Conservation (phyloP, 2,797 vertebrate species). For the Odontamblyopus lacepedii region DNA sequence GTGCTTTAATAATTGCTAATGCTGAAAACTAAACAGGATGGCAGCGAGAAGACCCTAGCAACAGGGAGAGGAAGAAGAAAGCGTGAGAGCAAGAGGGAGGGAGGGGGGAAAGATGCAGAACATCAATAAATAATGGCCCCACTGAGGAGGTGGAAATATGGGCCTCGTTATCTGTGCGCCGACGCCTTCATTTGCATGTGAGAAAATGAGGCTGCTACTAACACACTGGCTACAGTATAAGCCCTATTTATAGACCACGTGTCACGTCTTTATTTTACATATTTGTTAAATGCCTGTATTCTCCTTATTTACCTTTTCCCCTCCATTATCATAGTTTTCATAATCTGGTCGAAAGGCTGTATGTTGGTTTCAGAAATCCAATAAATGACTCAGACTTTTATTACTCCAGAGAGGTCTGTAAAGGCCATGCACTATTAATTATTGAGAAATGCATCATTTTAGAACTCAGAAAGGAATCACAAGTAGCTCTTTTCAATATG, state of each 20-base stretch:
- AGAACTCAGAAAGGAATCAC: background rate
- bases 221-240: slow-evolving; percentile 56
- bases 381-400: slow-evolving; percentile 24
- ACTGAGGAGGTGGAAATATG: slow-evolving; percentile 83
- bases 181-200: slow-evolving; percentile 83
- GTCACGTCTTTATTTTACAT: slow-evolving; percentile 52
- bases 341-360: slow-evolving; percentile 24
- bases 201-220: slow-evolving; percentile 74
- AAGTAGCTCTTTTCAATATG: background rate
- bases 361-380: slow-evolving; percentile 38
- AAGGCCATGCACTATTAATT: slow-evolving; percentile 25
- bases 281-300: slow-evolving; percentile 46
- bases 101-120: slow-evolving; percentile 72
- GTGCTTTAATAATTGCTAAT: slow-evolving; percentile 63
- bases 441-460: slow-evolving; percentile 19
- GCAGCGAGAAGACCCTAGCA: slow-evolving; percentile 78
- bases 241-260: slow-evolving; percentile 69
- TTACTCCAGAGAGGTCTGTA: slow-evolving; percentile 25
- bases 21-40: slow-evolving; percentile 54
- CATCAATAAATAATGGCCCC: slow-evolving; percentile 87
- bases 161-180: slow-evolving; percentile 81
- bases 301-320: slow-evolving; percentile 42
- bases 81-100: slow-evolving; percentile 61
- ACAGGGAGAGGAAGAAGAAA: slow-evolving; percentile 78
- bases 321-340: slow-evolving; percentile 33